Evolutionary conservation across 1,140 invertebrate species (phyloP), one percentile per base, ranked within the genome.

Genomic region (Drosophila albomicans): DNA sequence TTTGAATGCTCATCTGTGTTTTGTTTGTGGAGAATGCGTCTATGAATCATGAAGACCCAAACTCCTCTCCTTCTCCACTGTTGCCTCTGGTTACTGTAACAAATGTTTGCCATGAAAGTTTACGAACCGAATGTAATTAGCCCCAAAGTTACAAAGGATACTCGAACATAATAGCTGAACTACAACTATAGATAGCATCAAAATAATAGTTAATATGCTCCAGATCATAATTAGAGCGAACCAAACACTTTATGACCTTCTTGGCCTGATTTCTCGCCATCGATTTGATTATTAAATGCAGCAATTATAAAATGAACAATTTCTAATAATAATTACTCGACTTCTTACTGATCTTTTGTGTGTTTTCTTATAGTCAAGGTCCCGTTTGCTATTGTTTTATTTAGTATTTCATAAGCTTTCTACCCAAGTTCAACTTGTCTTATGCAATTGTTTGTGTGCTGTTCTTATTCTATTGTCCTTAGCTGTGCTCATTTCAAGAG

Each of bases 401-500:
- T 25, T 25, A 4, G 20, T 58, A 35, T 28, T 66, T 56, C 49
- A 66, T 35, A 46, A 25, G 20, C 20, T 30, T 15, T 32, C 15
- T 25, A 30, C 11, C 52, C 43, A 72, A 70, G 59, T 71, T 65
- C 59, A 75, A 71, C 67, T 71, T 65, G 46, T 56, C 52, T 67
- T 68, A 72, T 67, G 69, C 67, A 78, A 70, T 78, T 66, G 41
- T n/a, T 78, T 67, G 43, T 75, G 43, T 75, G 15, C 25, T 25
- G 11, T 11, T 73, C 13, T 48, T 46, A 15, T 46, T 46, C n/a
- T 68, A 20, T 67, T 67, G 35, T 45, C 43, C 7, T 16, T 62
- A 52, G 63, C 45, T 78, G 79, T 43, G 56, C 78, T 69, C 64
- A 75, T 88, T 88, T 66, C 51, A 56, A 61, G 46, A 81, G 78